Base-by-base conservation (phyloP, 2,888 invertebrate species). In the Cosmia pyralina region DNA sequence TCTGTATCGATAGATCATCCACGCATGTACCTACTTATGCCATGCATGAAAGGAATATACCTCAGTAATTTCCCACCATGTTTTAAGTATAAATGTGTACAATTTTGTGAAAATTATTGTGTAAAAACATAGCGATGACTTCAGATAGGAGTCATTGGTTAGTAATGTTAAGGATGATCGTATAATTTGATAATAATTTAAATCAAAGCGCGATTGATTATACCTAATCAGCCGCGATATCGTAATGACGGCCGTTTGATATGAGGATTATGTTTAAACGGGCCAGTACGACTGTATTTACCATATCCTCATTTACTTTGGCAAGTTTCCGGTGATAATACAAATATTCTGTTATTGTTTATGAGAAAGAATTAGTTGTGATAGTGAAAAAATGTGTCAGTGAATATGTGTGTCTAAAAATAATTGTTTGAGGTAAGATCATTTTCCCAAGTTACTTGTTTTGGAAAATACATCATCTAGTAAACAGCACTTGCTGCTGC, bases 201-300 rank as follows among this genome's bases (percentile, higher is more conserved):
- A 91, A 91, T 90, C 90, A 91, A 85, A 86, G 85, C 85, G 87
- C 85, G 82, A 88, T 88, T 84, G 86, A 90, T 89, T 71, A 81
- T 75, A 66, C 72, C 63, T 90, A 90, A 91, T 91, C 89, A 86
- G 77, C 34, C 71, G 72, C 63, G 88, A 87, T 92, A 91, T 85
- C 82, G 74, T 73, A 85, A 86, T 88, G 87, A 88, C 88, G 82
- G 83, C 80, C 85, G 50, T 82, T 83, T 86, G 89, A 90, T 91
- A 89, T 83, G 71, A 78, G 81, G 85, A 90, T 89, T 87, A 89
- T 85, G 81, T 78, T 80, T 69, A 81, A 88, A 74, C 75, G 57
- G 66, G 67, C 72, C 67, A 75, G 74, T 75, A 50, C 68, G 64
- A 63, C 28, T 86, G 82, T 69, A 50, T 84, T 84, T 81, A 84